A percentile compares a stretch with the other conserved stretches of the same genome.
Conservation (phyloP, 2,888 invertebrate species). For the Clepsis dumicolana region DNA sequence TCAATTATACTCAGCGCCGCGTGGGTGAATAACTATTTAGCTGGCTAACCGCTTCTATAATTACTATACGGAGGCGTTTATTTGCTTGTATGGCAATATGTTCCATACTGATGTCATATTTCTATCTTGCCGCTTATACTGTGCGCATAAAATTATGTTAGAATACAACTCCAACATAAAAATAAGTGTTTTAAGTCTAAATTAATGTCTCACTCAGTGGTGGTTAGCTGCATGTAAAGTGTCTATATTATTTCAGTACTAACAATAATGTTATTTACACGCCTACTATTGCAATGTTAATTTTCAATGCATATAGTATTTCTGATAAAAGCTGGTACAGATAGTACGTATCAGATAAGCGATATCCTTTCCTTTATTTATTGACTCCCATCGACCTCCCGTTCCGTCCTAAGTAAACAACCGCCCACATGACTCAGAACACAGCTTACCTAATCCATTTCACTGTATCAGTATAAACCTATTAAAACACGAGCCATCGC, state of each 20-base stretch:
- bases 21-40: slow-evolving; percentile 16
- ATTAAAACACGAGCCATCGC: not conserved
- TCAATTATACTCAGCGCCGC: not conserved
- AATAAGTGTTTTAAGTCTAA: not conserved
- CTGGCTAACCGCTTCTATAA: not conserved
- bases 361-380: not conserved
- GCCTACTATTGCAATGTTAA: too few species aligned
- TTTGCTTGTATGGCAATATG: not conserved
- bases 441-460: not conserved
- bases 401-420: not conserved
- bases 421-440: not conserved
- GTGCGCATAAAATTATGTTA: not conserved
- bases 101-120: not conserved
- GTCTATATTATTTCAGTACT: too few species aligned
- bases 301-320: too few species aligned
- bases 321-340: too few species aligned
- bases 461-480: not conserved
- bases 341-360: too few species aligned
- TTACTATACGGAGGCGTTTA: not conserved
- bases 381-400: too few species aligned
- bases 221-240: too few species aligned
- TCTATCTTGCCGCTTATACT: not conserved
- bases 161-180: not conserved
- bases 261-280: too few species aligned
- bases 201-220: not conserved